Evolutionary conservation across 2,113 vertebrate genomes (phyloP).

Genomic region (Bubo scandiacus): DNA sequence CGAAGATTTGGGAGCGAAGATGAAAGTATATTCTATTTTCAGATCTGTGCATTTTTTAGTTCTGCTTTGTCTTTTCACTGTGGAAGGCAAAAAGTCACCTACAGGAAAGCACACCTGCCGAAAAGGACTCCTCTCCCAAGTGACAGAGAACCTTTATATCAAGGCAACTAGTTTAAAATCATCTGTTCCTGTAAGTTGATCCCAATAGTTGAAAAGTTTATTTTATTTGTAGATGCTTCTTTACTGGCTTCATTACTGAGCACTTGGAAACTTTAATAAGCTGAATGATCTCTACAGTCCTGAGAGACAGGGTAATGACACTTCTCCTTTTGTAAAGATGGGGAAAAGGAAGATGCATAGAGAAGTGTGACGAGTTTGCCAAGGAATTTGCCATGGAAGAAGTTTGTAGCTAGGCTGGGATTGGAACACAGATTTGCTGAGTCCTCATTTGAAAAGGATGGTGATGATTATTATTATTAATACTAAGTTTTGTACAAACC

Average conservation of each 20-base stretch:
- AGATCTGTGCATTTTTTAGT: slow-evolving; percentile 48
- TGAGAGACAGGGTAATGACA: not conserved
- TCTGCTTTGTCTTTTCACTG: slow-evolving; percentile 52
- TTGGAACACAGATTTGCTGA: not conserved
- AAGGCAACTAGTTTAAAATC: slow-evolving; percentile 64
- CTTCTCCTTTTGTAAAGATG: not conserved
- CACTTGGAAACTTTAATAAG: not conserved
- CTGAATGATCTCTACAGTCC: not conserved
- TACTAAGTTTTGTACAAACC: not conserved
- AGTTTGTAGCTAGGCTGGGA: not conserved
- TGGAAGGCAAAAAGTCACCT: slow-evolving; percentile 36
- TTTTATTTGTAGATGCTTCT: not conserved
- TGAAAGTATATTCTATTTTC: slow-evolving; percentile 52
- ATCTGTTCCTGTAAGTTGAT: slow-evolving; percentile 70
- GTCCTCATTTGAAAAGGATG: not conserved
- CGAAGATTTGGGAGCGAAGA: not conserved
- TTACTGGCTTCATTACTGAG: not conserved
- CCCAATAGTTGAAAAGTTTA: not conserved
- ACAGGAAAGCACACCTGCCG: slow-evolving; percentile 35
- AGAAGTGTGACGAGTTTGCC: not conserved
- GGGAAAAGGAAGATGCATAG: not conserved
- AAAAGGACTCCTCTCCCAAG: slow-evolving; percentile 53
- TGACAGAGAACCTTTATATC: slow-evolving; percentile 60
- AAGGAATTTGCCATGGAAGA: not conserved
- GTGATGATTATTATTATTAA: not conserved